Conservation (phyloP, 2,113 vertebrate species). For the Gymnarchus niloticus region DNA sequence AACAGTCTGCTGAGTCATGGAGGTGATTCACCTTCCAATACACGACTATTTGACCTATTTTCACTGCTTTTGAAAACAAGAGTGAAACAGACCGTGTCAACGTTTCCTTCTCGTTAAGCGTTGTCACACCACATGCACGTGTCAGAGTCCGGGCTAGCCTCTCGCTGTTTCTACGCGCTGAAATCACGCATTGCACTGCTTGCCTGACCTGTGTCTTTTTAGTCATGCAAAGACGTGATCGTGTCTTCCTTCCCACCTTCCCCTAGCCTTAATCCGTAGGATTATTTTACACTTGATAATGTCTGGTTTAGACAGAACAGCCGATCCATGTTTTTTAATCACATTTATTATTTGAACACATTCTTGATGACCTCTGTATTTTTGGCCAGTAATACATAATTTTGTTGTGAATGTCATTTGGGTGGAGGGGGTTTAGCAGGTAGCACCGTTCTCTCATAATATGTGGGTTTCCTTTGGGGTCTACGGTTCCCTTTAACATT, state of each 20-base stretch:
- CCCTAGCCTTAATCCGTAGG: neutral
- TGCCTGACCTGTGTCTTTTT: neutral
- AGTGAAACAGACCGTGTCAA: neutral
- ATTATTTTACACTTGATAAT: too few relatives aligned
- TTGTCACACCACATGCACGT: neutral
- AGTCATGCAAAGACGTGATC: neutral
- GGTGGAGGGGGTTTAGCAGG: neutral
- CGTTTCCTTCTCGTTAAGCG: neutral
- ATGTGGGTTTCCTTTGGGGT: too few relatives aligned
- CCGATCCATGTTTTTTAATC: neutral
- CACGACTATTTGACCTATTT: neutral
- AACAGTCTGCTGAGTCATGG: neutral
- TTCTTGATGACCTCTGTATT: neutral
- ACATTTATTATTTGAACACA: neutral
- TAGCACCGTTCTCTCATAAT: too few relatives aligned
- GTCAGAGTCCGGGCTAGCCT: neutral
- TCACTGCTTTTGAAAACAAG: neutral
- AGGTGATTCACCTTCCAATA: neutral
- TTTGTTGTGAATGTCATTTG: neutral
- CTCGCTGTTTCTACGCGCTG: neutral
- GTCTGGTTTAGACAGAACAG: too few relatives aligned
- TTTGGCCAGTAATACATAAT: neutral
- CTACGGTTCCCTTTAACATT: too few relatives aligned
- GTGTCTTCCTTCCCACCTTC: neutral
- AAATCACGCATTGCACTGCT: neutral